Conservation (phyloP, 2,797 vertebrate genomes). For the Orestias chungarensis region DNA sequence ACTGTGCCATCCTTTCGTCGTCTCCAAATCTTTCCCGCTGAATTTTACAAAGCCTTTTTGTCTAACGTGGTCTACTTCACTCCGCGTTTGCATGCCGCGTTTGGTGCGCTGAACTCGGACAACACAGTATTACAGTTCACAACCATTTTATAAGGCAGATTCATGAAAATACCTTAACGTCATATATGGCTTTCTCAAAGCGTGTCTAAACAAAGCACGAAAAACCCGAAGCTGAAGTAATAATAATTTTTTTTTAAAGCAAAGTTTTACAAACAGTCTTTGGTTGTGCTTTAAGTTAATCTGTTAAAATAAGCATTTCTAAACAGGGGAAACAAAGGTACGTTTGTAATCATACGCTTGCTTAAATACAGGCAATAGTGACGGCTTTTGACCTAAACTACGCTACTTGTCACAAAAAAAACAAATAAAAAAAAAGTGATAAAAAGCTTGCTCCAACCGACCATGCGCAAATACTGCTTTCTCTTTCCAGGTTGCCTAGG, state of each 20-base stretch:
- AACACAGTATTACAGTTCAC: conserved; percentile 85
- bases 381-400: conserved; percentile 66
- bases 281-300: conserved; percentile 81
- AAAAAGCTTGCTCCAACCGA: conserved; percentile 63
- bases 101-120: conserved; percentile 68
- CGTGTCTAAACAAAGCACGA: conserved; percentile 43
- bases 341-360: conserved; percentile 58
- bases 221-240: conserved; percentile 20
- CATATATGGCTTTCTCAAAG: conserved; percentile 50
- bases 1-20: conserved; percentile 45
- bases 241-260: background rate
- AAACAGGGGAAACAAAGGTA: conserved; percentile 63
- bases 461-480: conserved; percentile 65
- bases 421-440: conserved; percentile 30
- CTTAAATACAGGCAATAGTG: conserved; percentile 79
- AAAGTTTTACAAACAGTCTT: conserved; percentile 74
- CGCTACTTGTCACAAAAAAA: conserved; percentile 67
- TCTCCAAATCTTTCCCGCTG: conserved; percentile 48
- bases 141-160: conserved; percentile 83
- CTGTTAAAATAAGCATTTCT: conserved; percentile 56
- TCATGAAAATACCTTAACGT: conserved; percentile 53
- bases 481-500: conserved; percentile 54
- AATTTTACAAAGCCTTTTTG: conserved; percentile 67
- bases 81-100: conserved; percentile 42
- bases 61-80: conserved; percentile 32